Percentiles rank a stretch among this genome's conserved stretches.
These are phyloP conservation scores for Pycnonotus jocosus DNA, from an alignment of 2,113 vertebrate genomes.

Conservation along the genomic window DNA sequence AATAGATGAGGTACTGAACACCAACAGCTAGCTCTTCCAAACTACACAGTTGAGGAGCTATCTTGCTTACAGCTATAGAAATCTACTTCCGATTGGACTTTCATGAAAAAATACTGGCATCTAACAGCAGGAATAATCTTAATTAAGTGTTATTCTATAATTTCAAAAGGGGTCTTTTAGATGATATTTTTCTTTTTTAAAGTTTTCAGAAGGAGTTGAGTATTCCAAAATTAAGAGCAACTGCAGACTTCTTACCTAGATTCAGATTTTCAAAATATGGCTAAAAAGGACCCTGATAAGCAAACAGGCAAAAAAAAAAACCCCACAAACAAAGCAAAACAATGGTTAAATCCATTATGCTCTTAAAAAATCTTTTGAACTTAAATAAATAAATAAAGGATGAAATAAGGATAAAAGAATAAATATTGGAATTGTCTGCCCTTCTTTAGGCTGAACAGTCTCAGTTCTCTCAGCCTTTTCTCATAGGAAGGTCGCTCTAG, in stretches of 20 bases:
- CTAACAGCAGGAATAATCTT: constrained; percentile 24
- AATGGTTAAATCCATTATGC: background rate
- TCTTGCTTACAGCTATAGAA: background rate
- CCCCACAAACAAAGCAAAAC: accelerated
- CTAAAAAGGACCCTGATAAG: background rate
- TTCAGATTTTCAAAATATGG: background rate
- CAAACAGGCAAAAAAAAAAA: background rate
- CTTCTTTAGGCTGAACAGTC: background rate
- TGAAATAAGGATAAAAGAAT: background rate
- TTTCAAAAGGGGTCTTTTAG: background rate
- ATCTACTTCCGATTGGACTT: background rate
- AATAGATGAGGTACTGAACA: constrained; percentile 46
- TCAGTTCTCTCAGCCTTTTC: background rate
- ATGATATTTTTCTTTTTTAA: background rate
- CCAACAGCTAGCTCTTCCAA: constrained; percentile 4
- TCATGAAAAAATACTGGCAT: constrained; percentile 37
- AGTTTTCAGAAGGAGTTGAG: background rate
- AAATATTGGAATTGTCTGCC: background rate
- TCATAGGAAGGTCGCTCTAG: background rate
- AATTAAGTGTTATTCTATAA: background rate
- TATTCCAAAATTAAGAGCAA: background rate
- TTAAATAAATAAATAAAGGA: background rate
- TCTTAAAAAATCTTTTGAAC: background rate
- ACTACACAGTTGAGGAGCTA: background rate
- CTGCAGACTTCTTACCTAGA: background rate